Conservation (phyloP, 2,113 vertebrate genomes). For the Pithys albifrons region DNA sequence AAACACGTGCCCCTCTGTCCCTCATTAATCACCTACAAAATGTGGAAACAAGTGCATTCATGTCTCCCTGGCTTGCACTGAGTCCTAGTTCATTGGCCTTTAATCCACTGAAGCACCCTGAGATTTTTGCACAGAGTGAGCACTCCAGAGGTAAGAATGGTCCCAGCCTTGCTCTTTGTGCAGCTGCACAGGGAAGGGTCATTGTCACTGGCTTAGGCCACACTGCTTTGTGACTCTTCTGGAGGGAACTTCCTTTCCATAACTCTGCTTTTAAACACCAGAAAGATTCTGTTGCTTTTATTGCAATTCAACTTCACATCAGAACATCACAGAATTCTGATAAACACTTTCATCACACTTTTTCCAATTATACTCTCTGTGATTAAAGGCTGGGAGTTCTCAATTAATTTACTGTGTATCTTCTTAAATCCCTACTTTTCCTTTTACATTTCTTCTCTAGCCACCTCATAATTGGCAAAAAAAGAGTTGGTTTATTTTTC, state of each 20-base stretch:
- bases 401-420: neutral
- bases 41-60: neutral
- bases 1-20: neutral
- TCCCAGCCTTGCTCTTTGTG: neutral
- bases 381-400: neutral
- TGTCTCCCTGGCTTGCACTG: neutral
- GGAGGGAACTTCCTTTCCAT: neutral
- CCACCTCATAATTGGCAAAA: neutral
- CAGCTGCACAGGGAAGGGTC: neutral
- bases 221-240: neutral
- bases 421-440: neutral
- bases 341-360: neutral
- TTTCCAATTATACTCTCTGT: neutral
- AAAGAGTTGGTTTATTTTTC: neutral
- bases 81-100: neutral
- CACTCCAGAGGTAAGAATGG: neutral
- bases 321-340: neutral
- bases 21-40: neutral
- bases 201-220: neutral
- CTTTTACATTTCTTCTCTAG: neutral
- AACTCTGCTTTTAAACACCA: neutral
- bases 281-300: neutral
- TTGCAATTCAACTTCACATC: neutral
- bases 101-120: neutral
- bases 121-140: neutral